A percentile compares a stretch with the other conserved stretches of the same genome.
phyloP scores from a whole-genome alignment of 92 coral and sea anemone genomes.

The Palythoa heliodiscus region DNA sequence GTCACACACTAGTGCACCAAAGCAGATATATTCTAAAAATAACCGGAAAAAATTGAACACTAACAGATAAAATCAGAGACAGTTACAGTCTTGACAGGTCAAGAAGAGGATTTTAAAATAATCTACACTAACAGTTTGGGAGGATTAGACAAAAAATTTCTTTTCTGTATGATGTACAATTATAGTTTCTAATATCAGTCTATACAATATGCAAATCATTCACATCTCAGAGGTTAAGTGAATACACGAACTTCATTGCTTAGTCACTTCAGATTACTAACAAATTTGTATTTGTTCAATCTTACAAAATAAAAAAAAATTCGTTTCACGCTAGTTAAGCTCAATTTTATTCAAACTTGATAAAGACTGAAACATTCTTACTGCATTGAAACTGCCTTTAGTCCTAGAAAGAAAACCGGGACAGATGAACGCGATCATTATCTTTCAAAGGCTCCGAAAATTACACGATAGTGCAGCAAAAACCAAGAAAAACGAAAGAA shows the following conservation, averaged over 20 bases:
- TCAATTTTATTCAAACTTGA: neutral
- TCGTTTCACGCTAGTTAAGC: neutral
- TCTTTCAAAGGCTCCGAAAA: conserved; percentile 16
- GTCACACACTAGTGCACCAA: neutral
- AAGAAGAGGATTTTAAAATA: neutral
- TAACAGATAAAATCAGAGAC: neutral
- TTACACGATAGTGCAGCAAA: neutral
- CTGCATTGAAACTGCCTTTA: too few species aligned
- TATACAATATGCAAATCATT: conserved; percentile 6
- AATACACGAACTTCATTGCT: neutral
- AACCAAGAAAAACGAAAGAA: neutral
- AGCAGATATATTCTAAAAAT: neutral
- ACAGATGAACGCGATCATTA: neutral
- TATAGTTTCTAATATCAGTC: neutral
- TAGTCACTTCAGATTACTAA: conserved; percentile 9
- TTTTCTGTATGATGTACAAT: neutral
- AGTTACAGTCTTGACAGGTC: neutral
- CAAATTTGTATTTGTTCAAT: neutral
- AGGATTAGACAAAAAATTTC: neutral
- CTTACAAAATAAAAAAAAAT: neutral
- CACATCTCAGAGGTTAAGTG: neutral
- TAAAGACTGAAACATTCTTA: neutral
- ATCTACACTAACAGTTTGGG: neutral
- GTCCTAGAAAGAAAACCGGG: neutral
- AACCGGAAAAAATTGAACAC: neutral